Base-by-base conservation (phyloP, 2,797 vertebrate genomes). In the Sparus aurata region DNA sequence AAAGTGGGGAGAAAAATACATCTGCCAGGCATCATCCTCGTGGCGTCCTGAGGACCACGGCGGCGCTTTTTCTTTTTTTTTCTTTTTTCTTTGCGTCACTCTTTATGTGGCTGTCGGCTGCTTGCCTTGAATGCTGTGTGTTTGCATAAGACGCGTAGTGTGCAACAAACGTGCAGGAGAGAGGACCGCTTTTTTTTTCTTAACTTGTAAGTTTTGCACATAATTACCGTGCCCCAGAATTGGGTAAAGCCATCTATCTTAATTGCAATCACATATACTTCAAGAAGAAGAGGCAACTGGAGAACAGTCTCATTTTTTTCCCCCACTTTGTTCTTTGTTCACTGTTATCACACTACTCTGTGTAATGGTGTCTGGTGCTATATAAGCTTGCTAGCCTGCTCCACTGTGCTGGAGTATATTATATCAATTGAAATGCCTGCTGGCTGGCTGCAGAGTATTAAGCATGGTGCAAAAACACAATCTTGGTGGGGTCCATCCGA, bases 221-320 rank as follows among this genome's bases (percentile, higher is more conserved):
- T 92, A 93, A 94, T 93, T 93, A 93, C 87, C 77, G 79, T 68
- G 67, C 85, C 85, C 86, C 70, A 82, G 83, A 92, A 89, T 77
- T 83, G 58, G 38, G 12, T 89, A 86, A 88, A 87, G 80, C 72
- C 84, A 86, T 88, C 78, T 94, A 93, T 95, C 94, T 94, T 95
- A 94, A 95, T 94, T 95, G 90, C 87, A 87, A 93, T 95, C 93
- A 93, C 87, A 94, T 84, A 87, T 93, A 92, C 84, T 91, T 89
- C 78, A 89, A 94, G 83, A 84, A 84, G 86, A 25, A 88, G 75
- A 91, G 61, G 84, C 88, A 79, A 87, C 69, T 69, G 57, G 82
- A 88, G 87, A 91, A 93, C 86, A 90, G 81, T 87, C 83, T 93
- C 81, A 91, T 93, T 94, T 92, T 92, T 90, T 82, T 3, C 3